Percentiles rank a stretch among this genome's conserved stretches.
Conservation (phyloP, 2,113 vertebrate species). For the Trochalopteron elliotii region DNA sequence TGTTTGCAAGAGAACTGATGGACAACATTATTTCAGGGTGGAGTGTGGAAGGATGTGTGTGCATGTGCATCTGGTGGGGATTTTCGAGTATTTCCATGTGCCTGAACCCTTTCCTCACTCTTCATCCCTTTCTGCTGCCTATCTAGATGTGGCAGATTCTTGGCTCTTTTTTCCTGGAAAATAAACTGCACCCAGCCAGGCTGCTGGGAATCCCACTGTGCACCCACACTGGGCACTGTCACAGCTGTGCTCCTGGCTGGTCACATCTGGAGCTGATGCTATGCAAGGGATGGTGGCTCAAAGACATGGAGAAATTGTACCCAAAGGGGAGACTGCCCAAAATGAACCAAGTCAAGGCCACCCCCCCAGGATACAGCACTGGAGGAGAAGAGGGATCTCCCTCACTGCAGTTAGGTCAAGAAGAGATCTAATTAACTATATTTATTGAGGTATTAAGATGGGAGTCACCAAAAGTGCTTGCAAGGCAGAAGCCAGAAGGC, state of each 20-base stretch:
- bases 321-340: background rate
- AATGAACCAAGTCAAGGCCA: background rate
- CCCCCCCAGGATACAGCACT: background rate
- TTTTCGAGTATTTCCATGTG: background rate
- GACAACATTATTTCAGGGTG: background rate
- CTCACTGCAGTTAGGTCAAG: background rate
- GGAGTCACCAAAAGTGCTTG: background rate
- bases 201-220: background rate
- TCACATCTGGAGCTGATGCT: background rate
- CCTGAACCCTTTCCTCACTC: background rate
- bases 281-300: background rate
- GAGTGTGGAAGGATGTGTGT: background rate
- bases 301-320: background rate
- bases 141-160: background rate
- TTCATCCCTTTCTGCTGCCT: background rate
- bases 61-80: background rate
- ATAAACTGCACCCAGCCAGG: background rate
- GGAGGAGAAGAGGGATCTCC: background rate
- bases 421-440: background rate
- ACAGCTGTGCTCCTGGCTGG: background rate
- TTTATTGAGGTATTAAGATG: background rate
- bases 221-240: background rate
- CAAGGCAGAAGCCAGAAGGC: background rate
- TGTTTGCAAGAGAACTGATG: background rate
- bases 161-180: background rate